These are phyloP conservation scores for Cylloceria caligata DNA, from an alignment of 2,888 invertebrate genomes.

Conservation along the genomic window DNA sequence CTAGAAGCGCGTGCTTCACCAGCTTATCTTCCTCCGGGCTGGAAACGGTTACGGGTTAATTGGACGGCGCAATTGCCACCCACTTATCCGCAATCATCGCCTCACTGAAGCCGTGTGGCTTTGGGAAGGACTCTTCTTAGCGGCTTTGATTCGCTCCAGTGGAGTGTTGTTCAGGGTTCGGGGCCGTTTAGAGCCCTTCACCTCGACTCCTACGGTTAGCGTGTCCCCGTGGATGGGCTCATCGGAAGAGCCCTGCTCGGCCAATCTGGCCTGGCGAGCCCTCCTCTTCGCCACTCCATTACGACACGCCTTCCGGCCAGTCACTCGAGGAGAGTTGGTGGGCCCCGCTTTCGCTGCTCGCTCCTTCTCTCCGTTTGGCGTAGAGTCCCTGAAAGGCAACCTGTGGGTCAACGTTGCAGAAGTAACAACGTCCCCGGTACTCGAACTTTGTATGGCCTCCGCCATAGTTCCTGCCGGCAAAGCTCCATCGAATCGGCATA, in stretches of 20 bases:
- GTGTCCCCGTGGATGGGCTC: neutral
- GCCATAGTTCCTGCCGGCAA: too few relatives aligned
- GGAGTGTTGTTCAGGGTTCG: too few relatives aligned
- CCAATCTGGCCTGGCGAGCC: neutral
- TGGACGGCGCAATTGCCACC: conserved; percentile 1
- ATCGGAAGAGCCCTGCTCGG: neutral
- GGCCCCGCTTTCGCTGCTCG: too few relatives aligned
- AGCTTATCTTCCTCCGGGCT: too few relatives aligned
- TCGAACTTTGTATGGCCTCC: too few relatives aligned
- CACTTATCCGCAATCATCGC: neutral
- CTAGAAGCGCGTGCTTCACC: too few relatives aligned
- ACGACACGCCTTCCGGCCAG: neutral
- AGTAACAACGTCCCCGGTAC: too few relatives aligned
- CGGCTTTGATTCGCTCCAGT: neutral
- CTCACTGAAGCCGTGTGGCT: neutral
- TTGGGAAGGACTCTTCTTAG: neutral
- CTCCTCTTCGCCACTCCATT: conserved; percentile 7
- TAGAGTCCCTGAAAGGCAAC: too few relatives aligned
- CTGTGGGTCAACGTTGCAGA: too few relatives aligned
- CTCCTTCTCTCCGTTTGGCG: too few relatives aligned
- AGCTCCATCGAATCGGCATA: too few relatives aligned
- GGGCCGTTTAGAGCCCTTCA: conserved; percentile 7
- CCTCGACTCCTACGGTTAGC: neutral
- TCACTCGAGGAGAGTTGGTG: neutral
- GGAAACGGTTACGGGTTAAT: too few relatives aligned